A percentile compares a stretch with the other conserved stretches of the same genome.
These are phyloP conservation scores for Urocyon cinereoargenteus DNA, from an alignment of 2,797 vertebrate genomes.

Conservation along the genomic window DNA sequence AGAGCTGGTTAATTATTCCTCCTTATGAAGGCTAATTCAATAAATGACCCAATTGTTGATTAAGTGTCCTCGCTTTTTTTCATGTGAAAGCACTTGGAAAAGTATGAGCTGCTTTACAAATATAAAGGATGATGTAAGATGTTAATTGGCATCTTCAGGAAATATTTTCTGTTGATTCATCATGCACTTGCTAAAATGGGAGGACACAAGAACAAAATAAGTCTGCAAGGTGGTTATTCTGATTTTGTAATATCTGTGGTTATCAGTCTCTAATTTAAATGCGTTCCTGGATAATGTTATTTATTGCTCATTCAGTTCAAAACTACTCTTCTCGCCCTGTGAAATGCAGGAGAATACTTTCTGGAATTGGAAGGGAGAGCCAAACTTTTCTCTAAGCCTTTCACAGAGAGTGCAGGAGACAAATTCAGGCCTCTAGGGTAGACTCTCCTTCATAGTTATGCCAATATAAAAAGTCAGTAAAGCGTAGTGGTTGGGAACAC, in stretches of 20 bases:
- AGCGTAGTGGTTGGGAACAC: conserved; percentile 23
- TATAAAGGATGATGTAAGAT: conserved; percentile 66
- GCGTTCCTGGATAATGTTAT: conserved; percentile 65
- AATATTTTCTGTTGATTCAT: conserved; percentile 74
- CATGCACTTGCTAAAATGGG: conserved; percentile 64
- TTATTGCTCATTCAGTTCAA: conserved; percentile 67
- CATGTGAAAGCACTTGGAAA: conserved; percentile 74
- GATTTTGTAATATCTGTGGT: conserved; percentile 60
- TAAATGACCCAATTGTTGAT: conserved; percentile 76
- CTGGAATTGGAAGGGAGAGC: conserved; percentile 44
- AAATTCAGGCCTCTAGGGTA: neutral
- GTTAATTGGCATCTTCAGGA: conserved; percentile 73
- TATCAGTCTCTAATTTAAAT: conserved; percentile 70
- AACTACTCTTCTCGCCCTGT: conserved; percentile 50
- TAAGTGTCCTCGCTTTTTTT: conserved; percentile 63
- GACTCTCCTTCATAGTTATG: conserved; percentile 10
- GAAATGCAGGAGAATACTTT: conserved; percentile 46
- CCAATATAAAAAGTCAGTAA: conserved; percentile 45
- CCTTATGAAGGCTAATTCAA: conserved; percentile 73
- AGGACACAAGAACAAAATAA: conserved; percentile 69
- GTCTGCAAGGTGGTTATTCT: conserved; percentile 62
- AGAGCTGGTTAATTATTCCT: conserved; percentile 68
- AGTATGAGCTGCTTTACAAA: conserved; percentile 70
- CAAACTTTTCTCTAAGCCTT: conserved; percentile 59
- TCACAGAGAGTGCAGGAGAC: conserved; percentile 49